These are phyloP conservation scores for Drosophila fuyamai DNA, from an alignment of 1,140 invertebrate genomes.

Conservation along the genomic window DNA sequence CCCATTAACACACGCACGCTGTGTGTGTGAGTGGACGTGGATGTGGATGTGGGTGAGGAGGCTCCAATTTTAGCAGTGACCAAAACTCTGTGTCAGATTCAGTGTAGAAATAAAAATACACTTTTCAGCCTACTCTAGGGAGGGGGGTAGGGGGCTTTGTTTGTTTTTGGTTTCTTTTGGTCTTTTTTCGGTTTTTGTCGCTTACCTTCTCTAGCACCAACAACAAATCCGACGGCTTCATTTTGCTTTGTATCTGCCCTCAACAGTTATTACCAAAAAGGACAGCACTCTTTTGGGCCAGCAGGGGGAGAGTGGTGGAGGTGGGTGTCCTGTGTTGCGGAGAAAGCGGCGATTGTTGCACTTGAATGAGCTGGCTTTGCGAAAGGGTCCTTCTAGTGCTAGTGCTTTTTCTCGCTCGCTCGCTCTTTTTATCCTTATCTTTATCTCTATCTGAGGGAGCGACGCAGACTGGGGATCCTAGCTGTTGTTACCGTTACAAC, in stretches of 20 bases:
- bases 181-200: constrained; percentile 12
- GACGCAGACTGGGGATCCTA: constrained; percentile 12
- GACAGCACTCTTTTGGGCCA: background rate
- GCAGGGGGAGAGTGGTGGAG: background rate
- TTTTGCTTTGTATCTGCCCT: constrained; percentile 26
- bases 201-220: constrained; percentile 82
- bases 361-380: constrained; percentile 24
- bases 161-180: constrained; percentile 4
- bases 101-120: constrained; percentile 25
- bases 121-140: constrained; percentile 1
- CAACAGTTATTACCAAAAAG: constrained; percentile 36
- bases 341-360: constrained; percentile 27
- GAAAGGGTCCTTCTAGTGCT: background rate
- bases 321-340: constrained; percentile 1
- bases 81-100: constrained; percentile 39
- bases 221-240: constrained; percentile 83
- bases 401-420: background rate
- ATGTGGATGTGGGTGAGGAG: constrained; percentile 17
- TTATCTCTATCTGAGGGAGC: constrained; percentile 17
- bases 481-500: constrained; percentile 32
- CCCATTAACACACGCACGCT: constrained; percentile 51
- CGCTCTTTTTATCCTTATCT: constrained; percentile 1
- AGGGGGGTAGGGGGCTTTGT: background rate
- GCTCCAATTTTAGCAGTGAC: constrained; percentile 73
- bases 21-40: background rate